A percentile compares a stretch with the other conserved stretches of the same genome.
Evolutionary conservation across 2,888 invertebrate genomes (phyloP).

Genomic region (Tortricodes alternella): DNA sequence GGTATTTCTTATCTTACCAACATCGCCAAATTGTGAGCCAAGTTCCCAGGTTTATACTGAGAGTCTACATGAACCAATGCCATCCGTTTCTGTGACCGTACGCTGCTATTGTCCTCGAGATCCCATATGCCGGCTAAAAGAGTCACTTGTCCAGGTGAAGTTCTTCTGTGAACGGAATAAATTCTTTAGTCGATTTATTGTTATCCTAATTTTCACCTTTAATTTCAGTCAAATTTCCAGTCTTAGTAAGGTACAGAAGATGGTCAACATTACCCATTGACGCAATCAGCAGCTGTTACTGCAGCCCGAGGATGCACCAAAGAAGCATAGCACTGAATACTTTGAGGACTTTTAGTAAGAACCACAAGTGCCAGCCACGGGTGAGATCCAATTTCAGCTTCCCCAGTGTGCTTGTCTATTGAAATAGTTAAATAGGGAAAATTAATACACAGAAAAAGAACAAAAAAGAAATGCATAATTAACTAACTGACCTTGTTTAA

Average conservation of each 20-base stretch:
- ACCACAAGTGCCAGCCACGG: slow-evolving; percentile 69
- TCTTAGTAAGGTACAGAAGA: background rate
- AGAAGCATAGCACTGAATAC: slow-evolving; percentile 67
- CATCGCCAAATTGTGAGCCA: slow-evolving; percentile 61
- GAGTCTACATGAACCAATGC: slow-evolving; percentile 53
- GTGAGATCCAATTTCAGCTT: slow-evolving; percentile 52
- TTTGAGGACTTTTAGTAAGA: slow-evolving; percentile 53
- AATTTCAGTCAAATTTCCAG: too few relatives aligned
- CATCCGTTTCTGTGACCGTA: slow-evolving; percentile 52
- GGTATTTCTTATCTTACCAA: slow-evolving; percentile 48
- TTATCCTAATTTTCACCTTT: background rate
- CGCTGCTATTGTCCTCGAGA: slow-evolving; percentile 45
- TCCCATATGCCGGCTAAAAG: slow-evolving; percentile 63
- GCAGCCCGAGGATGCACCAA: slow-evolving; percentile 68
- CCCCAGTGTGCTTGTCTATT: slow-evolving; percentile 50
- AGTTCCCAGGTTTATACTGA: slow-evolving; percentile 51
- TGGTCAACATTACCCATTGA: slow-evolving; percentile 53
- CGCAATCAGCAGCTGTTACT: slow-evolving; percentile 65
- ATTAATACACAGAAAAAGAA: background rate
- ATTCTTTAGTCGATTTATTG: too few relatives aligned
- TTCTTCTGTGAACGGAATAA: slow-evolving; percentile 38
- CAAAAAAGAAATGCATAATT: background rate
- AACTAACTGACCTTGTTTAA: slow-evolving; percentile 29
- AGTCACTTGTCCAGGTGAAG: slow-evolving; percentile 54
- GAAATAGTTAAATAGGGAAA: slow-evolving; percentile 6